Percentiles rank a stretch among this genome's conserved stretches.
These are phyloP conservation scores for Drosophila demipolita DNA, from an alignment of 2,888 invertebrate genomes.

Conservation along the genomic window DNA sequence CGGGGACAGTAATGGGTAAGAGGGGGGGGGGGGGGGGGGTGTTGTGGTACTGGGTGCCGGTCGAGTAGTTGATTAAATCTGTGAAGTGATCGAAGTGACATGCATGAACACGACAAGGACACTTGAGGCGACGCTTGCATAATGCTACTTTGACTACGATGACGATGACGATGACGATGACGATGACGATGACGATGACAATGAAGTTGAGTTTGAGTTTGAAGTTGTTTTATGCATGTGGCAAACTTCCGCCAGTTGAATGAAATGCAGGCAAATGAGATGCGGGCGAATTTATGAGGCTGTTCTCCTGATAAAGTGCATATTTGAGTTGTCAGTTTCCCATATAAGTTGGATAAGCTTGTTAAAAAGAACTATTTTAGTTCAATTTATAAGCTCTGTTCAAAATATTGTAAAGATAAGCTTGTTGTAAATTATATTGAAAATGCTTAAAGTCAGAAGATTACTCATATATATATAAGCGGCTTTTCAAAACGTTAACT, in stretches of 20 bases:
- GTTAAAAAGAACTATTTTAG: background rate
- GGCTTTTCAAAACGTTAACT: background rate
- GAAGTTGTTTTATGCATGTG: constrained; percentile 45
- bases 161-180: constrained; percentile 45
- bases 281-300: constrained; percentile 44
- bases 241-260: constrained; percentile 54
- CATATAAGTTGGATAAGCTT: background rate
- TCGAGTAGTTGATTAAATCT: constrained; percentile 66
- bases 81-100: constrained; percentile 71
- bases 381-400: background rate
- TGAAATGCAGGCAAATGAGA: constrained; percentile 41
- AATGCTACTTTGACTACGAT: constrained; percentile 43
- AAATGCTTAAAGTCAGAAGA: background rate
- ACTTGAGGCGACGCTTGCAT: constrained; percentile 61
- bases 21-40: background rate
- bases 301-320: constrained; percentile 38
- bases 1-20: constrained; percentile 34
- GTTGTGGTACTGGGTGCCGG: background rate
- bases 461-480: background rate
- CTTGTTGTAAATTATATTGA: background rate
- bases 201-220: constrained; percentile 30
- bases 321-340: constrained; percentile 11
- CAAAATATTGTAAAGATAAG: background rate
- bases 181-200: constrained; percentile 32
- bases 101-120: constrained; percentile 62